phyloP scores from a whole-genome alignment of 2,113 vertebrate species.

The Ahaetulla prasina region DNA sequence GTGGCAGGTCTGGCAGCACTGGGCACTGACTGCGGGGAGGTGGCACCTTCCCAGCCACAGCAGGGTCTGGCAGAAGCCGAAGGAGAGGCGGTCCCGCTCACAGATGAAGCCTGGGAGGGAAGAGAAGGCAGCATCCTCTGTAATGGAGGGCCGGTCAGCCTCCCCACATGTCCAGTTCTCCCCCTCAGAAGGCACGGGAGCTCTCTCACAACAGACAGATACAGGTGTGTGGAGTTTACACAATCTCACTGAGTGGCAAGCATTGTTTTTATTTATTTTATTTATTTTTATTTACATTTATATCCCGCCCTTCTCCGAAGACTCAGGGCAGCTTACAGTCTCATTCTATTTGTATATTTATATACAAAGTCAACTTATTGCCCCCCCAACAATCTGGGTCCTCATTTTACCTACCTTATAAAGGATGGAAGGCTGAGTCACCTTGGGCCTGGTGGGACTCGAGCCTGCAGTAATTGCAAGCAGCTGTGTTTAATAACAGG shows the following conservation, averaged over 20 bases:
- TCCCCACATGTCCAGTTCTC: background rate
- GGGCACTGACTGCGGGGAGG: conserved; percentile 67
- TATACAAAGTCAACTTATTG: too few species aligned
- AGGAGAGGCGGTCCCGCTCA: conserved; percentile 74
- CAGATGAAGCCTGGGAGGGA: conserved; percentile 67
- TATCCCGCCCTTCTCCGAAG: too few species aligned
- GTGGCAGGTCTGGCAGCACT: conserved; percentile 86
- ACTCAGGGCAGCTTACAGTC: too few species aligned
- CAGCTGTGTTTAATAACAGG: too few species aligned
- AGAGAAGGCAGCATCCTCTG: background rate
- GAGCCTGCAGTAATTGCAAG: too few species aligned
- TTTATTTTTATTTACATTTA: too few species aligned
- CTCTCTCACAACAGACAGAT: background rate
- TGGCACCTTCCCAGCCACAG: conserved; percentile 79
- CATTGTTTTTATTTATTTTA: too few species aligned
- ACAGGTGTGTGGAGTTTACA: background rate
- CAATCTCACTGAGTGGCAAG: background rate
- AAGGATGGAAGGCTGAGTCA: too few species aligned
- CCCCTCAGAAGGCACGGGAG: background rate
- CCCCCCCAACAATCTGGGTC: too few species aligned
- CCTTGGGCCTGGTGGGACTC: too few species aligned
- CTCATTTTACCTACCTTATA: too few species aligned
- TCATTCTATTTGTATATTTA: too few species aligned
- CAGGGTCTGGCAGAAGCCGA: conserved; percentile 84
- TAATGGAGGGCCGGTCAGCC: background rate